Evolutionary conservation across 2,888 invertebrate genomes (phyloP), one percentile per base, ranked within the genome.

Genomic region (Opisthograptis luteolata): DNA sequence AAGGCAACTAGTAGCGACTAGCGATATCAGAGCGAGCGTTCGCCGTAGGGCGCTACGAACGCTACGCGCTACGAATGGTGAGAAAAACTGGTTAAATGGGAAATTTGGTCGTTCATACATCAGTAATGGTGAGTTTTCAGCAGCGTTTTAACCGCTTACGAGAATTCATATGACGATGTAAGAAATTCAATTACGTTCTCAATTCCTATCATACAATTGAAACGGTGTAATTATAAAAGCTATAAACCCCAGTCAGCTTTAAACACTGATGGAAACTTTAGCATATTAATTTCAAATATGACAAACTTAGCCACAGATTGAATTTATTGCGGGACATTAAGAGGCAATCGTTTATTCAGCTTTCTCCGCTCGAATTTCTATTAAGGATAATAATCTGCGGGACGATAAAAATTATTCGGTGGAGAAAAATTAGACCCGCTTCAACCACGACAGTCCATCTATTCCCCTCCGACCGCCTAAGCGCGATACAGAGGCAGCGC

Each of bases 381-480:
- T 61, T 42, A 56, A 45, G 43, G 46, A 54, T 51, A 45, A 51
- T 51, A 58, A 55, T 55, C 47, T 53, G 42, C 35, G 47, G 37
- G 34, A 55, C 58, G 47, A 30, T 68, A 73, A 78, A 83, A 81
- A 81, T 78, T 75, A 77, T 77, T 78, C 73, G 73, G 68, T 59
- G 55, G 66, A 73, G 81, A 87, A 87, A 89, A 84, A 86, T 85
- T 84, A 79, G 83, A 70, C 71, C 68, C 72, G 74, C 76, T 76
- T 70, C 73, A 58, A 80, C 79, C 81, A 70, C 80, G 87, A 84
- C 86, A 87, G 85, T 83, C 76, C 77, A 88, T 88, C 82, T 75
- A 82, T 87, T 76, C 74, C 60, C 58, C 57, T 73, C 67, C 73
- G 64, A 68, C 60, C 72, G 71, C 70, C 66, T 64, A 70, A 72